These are phyloP conservation scores for Coelinius sp. DNA, from an alignment of 2,888 invertebrate species.

Conservation along the genomic window DNA sequence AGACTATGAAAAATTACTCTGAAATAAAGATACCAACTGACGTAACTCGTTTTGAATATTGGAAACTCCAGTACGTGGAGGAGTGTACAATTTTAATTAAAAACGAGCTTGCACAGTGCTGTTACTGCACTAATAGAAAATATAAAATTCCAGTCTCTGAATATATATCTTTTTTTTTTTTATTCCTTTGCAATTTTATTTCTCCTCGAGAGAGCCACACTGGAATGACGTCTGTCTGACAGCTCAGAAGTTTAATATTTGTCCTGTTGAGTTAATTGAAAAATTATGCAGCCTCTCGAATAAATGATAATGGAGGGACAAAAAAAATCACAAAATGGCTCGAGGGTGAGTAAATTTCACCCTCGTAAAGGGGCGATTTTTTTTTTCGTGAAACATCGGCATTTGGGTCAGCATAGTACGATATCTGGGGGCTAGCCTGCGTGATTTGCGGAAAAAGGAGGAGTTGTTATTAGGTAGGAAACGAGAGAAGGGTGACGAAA, in stretches of 20 bases:
- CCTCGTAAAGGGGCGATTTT: neutral
- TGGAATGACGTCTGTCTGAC: conserved; percentile 16
- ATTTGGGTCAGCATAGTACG: conserved; percentile 21
- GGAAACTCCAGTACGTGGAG: neutral
- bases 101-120: conserved; percentile 9
- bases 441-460: conserved; percentile 1
- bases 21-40: neutral
- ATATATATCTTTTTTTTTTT: conserved; percentile 7
- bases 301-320: neutral
- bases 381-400: neutral
- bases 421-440: neutral
- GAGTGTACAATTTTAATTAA: conserved; percentile 24
- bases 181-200: neutral
- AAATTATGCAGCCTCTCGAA: conserved; percentile 23
- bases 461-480: neutral
- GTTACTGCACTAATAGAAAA: neutral
- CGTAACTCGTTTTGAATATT: conserved; percentile 9
- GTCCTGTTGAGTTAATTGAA: conserved; percentile 21
- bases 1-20: neutral
- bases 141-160: conserved; percentile 6
- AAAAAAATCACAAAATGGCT: neutral
- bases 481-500: neutral
- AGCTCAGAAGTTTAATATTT: conserved; percentile 9
- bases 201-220: neutral
- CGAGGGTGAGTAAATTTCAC: conserved; percentile 10